Evolutionary conservation across 2,797 vertebrate species (phyloP).

Genomic region (Enteromius argenteus): DNA sequence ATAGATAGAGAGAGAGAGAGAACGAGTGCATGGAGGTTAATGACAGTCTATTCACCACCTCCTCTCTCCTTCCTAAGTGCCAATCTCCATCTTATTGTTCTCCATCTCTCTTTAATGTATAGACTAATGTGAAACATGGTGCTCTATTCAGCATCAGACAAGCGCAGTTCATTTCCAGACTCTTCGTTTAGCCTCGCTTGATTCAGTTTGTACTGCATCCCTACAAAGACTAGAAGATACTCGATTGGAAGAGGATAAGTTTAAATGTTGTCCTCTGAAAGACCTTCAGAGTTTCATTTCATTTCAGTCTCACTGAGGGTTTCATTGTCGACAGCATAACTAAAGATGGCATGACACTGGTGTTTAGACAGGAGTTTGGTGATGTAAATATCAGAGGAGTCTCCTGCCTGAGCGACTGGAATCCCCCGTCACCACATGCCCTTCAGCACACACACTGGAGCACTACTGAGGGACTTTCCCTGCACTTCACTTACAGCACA

Average conservation of each 20-base stretch:
- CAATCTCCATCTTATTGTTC: conserved; percentile 79
- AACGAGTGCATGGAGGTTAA: conserved; percentile 61
- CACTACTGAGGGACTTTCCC: background rate
- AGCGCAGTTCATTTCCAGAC: conserved; percentile 25
- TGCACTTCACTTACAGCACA: background rate
- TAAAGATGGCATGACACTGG: background rate
- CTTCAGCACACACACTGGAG: background rate
- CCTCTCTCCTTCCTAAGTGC: conserved; percentile 71
- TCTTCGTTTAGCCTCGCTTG: conserved; percentile 67
- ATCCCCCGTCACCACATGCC: background rate
- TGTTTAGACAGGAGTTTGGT: conserved; percentile 1
- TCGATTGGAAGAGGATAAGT: background rate
- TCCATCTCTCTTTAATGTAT: conserved; percentile 65
- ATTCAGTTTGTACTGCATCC: background rate
- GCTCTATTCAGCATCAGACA: conserved; percentile 39
- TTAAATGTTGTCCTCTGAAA: background rate
- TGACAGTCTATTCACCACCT: conserved; percentile 73
- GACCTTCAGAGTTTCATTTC: background rate
- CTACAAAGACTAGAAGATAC: background rate
- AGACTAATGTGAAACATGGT: conserved; percentile 73
- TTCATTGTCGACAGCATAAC: background rate
- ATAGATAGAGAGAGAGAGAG: conserved; percentile 44
- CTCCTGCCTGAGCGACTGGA: conserved; percentile 8
- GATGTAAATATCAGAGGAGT: conserved; percentile 15
- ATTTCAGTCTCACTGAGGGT: background rate